Percentiles rank a stretch among this genome's conserved stretches.
phyloP scores from a whole-genome alignment of 2,113 vertebrate species.

The Stegostoma tigrinum region DNA sequence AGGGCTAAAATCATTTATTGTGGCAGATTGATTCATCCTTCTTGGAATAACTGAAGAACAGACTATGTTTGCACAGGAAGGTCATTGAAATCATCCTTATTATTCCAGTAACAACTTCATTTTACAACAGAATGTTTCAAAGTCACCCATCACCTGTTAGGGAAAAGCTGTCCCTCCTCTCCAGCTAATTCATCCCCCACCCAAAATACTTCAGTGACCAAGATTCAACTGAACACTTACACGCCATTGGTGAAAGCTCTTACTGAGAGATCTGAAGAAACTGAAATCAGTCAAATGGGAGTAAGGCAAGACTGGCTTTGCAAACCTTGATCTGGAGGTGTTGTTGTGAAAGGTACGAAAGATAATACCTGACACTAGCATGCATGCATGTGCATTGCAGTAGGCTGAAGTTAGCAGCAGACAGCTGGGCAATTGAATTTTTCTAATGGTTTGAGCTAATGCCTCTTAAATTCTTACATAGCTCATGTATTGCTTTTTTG shows the following conservation, averaged over 20 bases:
- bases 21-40: not conserved
- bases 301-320: not conserved
- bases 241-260: not conserved
- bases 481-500: not conserved
- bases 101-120: not conserved
- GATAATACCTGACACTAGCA: not conserved
- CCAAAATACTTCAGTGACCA: not conserved
- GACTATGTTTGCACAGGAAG: not conserved
- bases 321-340: conserved; percentile 8
- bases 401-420: not conserved
- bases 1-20: not conserved
- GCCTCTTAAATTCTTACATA: not conserved
- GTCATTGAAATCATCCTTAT: not conserved
- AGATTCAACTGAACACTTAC: not conserved
- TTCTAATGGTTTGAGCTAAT: not conserved
- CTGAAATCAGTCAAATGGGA: not conserved
- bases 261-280: not conserved
- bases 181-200: not conserved
- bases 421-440: not conserved
- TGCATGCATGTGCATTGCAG: conserved; percentile 26
- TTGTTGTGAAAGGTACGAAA: conserved; percentile 35
- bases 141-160: not conserved
- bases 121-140: not conserved
- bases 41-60: not conserved
- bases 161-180: not conserved